Evolutionary conservation across 92 coral and sea anemone genomes (phyloP), one percentile per base, ranked within the genome.

Genomic region (Scolanthus callimorphus): DNA sequence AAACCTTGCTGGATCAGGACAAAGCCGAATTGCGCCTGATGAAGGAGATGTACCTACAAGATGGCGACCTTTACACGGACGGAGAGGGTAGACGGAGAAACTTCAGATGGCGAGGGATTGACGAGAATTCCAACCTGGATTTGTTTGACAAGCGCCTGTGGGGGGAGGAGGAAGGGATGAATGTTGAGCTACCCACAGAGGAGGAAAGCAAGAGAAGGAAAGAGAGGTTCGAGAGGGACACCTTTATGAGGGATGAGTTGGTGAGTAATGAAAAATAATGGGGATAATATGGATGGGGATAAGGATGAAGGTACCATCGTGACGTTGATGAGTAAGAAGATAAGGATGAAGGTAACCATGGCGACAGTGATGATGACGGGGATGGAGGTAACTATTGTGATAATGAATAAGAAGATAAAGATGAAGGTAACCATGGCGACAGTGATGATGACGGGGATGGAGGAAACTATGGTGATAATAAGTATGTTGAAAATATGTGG

Each of bases 51-150:
- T 92, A 88, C 50, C 90, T 92, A 8, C 87, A 74, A 17, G 98
- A 92, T 69, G 98, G 98, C n/a, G 98, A 92, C 38, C 65, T 92
- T 27, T 83, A 84, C 55, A 79, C 87, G 12, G 96, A 87, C 49
- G 86, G 96, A 4, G 83, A 83, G 21, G 94, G 98, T 3, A 88
- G 98, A 0, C 68, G 88, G 20, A 79, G 98, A 27, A 86, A 89
- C 83, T 92, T 92, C 92, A 75, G 67, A 45, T 92, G 98, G 98
- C 73, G 83, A 17, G 98, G 96, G 1, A 82, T 92, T 49, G 90
- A 87, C 58, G 88, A 78, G 28, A 85, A 83, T 51, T 92, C 98
- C 15, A 94, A 89, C 52, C 31, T 77, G 27, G 86, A 85, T 53
- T 63, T 92, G 34, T 91, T 92, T 73, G 89, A 73, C 47, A 89